Percentiles rank a stretch among this genome's conserved stretches.
phyloP scores from a whole-genome alignment of 1,140 invertebrate genomes.

The Brachystomella parvula region DNA sequence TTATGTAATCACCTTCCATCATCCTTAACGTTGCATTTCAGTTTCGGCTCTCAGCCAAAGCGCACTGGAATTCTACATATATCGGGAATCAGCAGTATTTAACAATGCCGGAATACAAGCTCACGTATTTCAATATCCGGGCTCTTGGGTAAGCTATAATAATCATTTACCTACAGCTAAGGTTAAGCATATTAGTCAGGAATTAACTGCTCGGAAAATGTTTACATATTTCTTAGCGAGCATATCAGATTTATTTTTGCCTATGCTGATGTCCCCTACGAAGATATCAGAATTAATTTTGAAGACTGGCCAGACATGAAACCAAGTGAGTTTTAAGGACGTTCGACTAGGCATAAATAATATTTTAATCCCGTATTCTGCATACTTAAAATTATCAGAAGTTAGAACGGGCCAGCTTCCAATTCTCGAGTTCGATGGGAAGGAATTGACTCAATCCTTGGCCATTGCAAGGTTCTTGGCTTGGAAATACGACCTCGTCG shows the following conservation, averaged over 20 bases:
- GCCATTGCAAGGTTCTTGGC: constrained; percentile 19
- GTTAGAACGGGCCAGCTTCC: constrained; percentile 13
- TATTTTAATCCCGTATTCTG: neutral
- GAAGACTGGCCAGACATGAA: neutral
- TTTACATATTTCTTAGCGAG: constrained; percentile 48
- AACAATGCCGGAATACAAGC: constrained; percentile 10
- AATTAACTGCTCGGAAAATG: neutral
- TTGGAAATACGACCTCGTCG: neutral
- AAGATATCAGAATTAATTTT: constrained; percentile 50
- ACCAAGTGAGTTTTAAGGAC: neutral
- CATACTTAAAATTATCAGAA: constrained; percentile 1
- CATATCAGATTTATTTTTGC: constrained; percentile 57
- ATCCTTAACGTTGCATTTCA: no score
- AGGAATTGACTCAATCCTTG: constrained; percentile 15
- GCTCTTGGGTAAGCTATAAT: neutral
- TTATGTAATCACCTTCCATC: no score
- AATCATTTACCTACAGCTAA: neutral
- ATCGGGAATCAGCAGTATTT: neutral
- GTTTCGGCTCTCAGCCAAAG: neutral
- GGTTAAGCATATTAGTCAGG: neutral
- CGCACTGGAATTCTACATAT: neutral
- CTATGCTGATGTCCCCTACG: constrained; percentile 54
- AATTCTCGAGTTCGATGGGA: constrained; percentile 20
- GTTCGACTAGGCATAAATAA: neutral
- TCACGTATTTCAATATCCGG: neutral